A percentile compares a stretch with the other conserved stretches of the same genome.
phyloP scores from a whole-genome alignment of 2,797 vertebrate species.

The Gila robusta region DNA sequence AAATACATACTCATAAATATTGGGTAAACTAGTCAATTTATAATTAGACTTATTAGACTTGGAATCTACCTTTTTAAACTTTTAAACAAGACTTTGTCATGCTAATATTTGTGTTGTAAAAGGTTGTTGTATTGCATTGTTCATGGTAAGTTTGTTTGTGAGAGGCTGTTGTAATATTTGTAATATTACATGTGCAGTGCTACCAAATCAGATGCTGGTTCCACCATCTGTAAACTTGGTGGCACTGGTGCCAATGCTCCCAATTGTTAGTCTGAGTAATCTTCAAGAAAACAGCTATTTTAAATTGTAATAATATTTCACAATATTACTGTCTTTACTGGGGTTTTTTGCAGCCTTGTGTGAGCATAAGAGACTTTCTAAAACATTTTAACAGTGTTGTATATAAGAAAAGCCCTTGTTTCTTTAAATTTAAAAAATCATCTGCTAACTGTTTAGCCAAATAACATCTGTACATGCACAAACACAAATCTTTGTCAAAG shows the following conservation, averaged over 20 bases:
- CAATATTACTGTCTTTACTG: neutral
- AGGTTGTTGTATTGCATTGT: too few species aligned
- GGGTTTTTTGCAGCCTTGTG: neutral
- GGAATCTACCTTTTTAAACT: neutral
- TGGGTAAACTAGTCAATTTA: neutral
- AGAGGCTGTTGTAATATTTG: too few species aligned
- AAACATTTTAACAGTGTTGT: neutral
- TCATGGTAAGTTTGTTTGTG: too few species aligned
- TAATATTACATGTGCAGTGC: too few species aligned
- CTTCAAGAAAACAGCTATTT: neutral
- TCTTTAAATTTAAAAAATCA: neutral
- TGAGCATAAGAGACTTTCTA: neutral
- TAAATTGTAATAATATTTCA: neutral
- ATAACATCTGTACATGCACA: neutral
- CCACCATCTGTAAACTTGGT: neutral
- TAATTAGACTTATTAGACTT: neutral
- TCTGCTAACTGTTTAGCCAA: conserved; percentile 1
- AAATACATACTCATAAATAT: neutral
- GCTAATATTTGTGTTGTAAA: too few species aligned
- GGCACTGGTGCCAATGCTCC: too few species aligned
- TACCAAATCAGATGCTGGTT: too few species aligned
- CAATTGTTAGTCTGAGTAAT: too few species aligned
- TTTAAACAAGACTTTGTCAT: too few species aligned
- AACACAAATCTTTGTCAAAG: conserved; percentile 25
- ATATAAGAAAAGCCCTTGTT: neutral